Evolutionary conservation across 2,888 invertebrate species (phyloP).

Genomic region (Hypolimnas misippus): DNA sequence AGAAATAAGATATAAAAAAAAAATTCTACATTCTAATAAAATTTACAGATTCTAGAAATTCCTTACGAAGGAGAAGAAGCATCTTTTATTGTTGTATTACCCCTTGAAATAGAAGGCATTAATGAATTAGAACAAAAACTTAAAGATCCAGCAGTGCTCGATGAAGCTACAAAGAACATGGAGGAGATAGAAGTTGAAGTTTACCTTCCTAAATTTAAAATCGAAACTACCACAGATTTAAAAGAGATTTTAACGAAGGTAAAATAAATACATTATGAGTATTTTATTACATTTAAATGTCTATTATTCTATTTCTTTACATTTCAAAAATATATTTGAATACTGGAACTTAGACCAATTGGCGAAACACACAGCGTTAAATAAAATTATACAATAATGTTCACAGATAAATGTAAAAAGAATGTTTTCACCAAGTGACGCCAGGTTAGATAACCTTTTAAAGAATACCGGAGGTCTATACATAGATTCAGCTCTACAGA

Average conservation of each 20-base stretch:
- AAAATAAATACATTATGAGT: slow-evolving; percentile 36
- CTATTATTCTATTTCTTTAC: slow-evolving; percentile 5
- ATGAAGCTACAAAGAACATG: slow-evolving; percentile 71
- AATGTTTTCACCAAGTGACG: slow-evolving; percentile 60
- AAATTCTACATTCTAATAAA: no score
- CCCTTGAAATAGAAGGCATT: slow-evolving; percentile 87
- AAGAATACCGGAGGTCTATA: slow-evolving; percentile 68
- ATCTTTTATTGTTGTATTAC: slow-evolving; percentile 89
- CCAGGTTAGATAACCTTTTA: slow-evolving; percentile 86
- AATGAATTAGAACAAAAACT: slow-evolving; percentile 84
- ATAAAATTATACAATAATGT: no score
- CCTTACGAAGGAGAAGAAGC: slow-evolving; percentile 88
- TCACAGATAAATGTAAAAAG: slow-evolving; percentile 49
- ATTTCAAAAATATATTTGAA: no score
- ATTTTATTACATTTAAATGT: not conserved
- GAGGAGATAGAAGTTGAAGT: slow-evolving; percentile 82
- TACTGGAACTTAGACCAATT: no score
- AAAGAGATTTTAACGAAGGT: slow-evolving; percentile 85
- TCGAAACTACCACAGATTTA: slow-evolving; percentile 88
- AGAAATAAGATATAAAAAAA: no score
- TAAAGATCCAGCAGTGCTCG: slow-evolving; percentile 63
- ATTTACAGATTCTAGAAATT: slow-evolving; percentile 86
- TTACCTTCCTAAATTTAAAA: slow-evolving; percentile 90
- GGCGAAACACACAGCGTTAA: no score
- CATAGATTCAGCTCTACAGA: slow-evolving; percentile 89